phyloP scores from a whole-genome alignment of 2,113 vertebrate genomes.

The Nanorana parkeri region DNA sequence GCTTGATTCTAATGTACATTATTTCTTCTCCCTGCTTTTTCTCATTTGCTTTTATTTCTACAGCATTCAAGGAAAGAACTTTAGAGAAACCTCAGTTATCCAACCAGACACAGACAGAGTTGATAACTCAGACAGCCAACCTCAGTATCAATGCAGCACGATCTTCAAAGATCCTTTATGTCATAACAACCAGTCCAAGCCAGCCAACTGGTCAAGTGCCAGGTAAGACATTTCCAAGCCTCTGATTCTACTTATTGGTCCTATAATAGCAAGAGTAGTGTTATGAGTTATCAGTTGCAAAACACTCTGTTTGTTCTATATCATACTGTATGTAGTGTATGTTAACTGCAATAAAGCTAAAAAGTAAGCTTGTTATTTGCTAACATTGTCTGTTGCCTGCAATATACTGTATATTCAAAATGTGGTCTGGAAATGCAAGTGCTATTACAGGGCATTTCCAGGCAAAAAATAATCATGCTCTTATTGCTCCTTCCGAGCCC shows the following conservation, averaged over 20 bases:
- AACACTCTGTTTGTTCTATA: background rate
- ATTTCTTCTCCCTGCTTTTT: background rate
- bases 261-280: background rate
- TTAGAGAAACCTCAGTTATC: slow-evolving; percentile 66
- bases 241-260: slow-evolving; percentile 15
- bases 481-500: too few species aligned
- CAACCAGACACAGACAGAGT: slow-evolving; percentile 76
- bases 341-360: too few species aligned
- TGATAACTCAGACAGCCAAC: slow-evolving; percentile 82
- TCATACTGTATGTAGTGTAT: background rate
- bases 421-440: too few species aligned
- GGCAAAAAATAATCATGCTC: too few species aligned
- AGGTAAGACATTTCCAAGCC: slow-evolving; percentile 71
- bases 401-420: too few species aligned
- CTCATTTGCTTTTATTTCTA: slow-evolving; percentile 48
- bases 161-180: slow-evolving; percentile 89
- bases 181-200: slow-evolving; percentile 93
- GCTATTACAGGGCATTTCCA: too few species aligned
- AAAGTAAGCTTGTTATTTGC: too few species aligned
- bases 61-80: slow-evolving; percentile 78
- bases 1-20: background rate
- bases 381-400: too few species aligned
- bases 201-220: slow-evolving; percentile 85
- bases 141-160: slow-evolving; percentile 77
- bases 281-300: slow-evolving; percentile 7